phyloP scores from a whole-genome alignment of 2,113 vertebrate genomes.

The Sapayoa aenigma region DNA sequence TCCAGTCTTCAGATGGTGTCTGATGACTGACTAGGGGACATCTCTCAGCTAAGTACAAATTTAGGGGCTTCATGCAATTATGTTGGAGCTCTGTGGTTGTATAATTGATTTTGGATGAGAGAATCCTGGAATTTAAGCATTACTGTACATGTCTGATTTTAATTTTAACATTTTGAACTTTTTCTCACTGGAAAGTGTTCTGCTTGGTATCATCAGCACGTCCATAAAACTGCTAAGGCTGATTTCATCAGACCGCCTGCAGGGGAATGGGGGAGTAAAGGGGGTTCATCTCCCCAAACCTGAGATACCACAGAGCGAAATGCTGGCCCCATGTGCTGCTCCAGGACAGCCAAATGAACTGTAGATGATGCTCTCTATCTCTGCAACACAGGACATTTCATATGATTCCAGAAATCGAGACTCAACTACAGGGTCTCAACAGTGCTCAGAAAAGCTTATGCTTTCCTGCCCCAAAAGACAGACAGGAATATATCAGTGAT shows the following conservation, averaged over 20 bases:
- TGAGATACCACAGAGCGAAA: background rate
- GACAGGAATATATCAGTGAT: background rate
- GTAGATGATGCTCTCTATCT: background rate
- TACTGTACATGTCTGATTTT: background rate
- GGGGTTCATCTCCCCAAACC: background rate
- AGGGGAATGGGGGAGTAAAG: background rate
- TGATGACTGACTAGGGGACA: background rate
- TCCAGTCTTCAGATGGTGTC: background rate
- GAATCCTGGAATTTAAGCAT: background rate
- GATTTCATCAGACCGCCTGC: background rate
- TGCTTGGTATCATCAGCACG: background rate
- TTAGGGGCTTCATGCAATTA: background rate
- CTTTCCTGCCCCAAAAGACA: background rate
- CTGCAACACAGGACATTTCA: background rate
- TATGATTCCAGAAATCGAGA: background rate
- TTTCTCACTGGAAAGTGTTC: background rate
- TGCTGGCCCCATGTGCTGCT: background rate
- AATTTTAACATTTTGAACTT: background rate
- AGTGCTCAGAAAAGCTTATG: background rate
- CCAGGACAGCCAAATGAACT: background rate
- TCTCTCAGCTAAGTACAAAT: background rate
- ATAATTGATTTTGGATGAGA: background rate
- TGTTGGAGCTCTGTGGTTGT: background rate
- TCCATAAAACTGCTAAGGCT: background rate
- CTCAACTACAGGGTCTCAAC: background rate